phyloP scores from a whole-genome alignment of 1,140 invertebrate species.

The Scaptomyza pallida region DNA sequence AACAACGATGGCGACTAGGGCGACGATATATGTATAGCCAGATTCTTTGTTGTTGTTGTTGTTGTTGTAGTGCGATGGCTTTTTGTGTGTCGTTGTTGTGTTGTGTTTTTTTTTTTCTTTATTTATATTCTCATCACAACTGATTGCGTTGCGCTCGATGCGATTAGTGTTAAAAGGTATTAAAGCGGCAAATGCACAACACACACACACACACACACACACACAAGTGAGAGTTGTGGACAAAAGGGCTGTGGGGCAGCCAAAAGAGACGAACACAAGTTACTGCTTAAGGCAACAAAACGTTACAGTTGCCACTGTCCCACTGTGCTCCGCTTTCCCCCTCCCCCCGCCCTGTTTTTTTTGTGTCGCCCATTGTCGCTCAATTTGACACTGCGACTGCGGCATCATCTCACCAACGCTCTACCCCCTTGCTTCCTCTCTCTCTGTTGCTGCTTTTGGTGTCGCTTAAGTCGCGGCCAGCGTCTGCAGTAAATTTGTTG shows the following conservation, averaged over 20 bases:
- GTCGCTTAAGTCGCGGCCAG: constrained; percentile 32
- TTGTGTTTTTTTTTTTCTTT: constrained; percentile 53
- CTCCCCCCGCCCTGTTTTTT: too few species aligned
- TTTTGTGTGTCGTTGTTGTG: constrained; percentile 46
- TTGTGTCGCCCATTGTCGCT: constrained; percentile 72
- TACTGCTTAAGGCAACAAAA: constrained; percentile 70
- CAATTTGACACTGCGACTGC: constrained; percentile 72
- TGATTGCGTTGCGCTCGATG: constrained; percentile 81
- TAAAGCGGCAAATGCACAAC: constrained; percentile 81
- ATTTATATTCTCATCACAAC: constrained; percentile 83
- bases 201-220: constrained; percentile 42
- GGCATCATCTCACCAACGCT: constrained; percentile 17
- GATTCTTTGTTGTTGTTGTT: constrained; percentile 27
- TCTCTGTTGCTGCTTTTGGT: neutral
- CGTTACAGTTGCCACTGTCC: constrained; percentile 80
- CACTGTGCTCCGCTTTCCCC: constrained; percentile 74
- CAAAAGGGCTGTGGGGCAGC: constrained; percentile 17
- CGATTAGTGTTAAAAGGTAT: constrained; percentile 83
- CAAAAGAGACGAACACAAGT: constrained; percentile 7
- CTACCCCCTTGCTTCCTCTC: constrained; percentile 5
- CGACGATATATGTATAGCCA: constrained; percentile 56
- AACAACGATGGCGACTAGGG: constrained; percentile 63
- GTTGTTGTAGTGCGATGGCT: constrained; percentile 41
- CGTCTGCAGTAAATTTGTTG: constrained; percentile 79
- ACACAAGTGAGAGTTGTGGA: constrained; percentile 1